Conservation (phyloP, 2,888 invertebrate genomes). For the Drosophila falleni region DNA sequence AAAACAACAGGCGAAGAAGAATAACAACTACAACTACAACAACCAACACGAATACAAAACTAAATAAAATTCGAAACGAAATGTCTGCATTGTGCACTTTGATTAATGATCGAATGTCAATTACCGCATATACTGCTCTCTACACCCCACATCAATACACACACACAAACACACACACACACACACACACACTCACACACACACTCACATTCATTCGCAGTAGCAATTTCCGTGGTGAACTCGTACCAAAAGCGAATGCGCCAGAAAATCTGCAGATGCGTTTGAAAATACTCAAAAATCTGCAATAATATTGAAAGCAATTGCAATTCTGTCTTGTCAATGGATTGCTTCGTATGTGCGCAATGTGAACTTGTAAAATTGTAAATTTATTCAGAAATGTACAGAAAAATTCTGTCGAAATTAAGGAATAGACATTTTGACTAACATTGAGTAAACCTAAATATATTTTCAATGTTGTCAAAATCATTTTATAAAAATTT, state of each 20-base stretch:
- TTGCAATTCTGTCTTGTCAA: conserved; percentile 10
- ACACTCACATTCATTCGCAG: conserved; percentile 6
- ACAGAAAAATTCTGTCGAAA: neutral
- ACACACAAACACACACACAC: conserved; percentile 22
- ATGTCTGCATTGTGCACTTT: conserved; percentile 85
- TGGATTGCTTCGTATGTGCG: neutral
- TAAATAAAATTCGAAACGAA: conserved; percentile 81
- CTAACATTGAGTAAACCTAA: neutral
- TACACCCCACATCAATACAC: conserved; percentile 24
- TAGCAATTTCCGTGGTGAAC: conserved; percentile 39
- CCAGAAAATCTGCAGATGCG: conserved; percentile 14
- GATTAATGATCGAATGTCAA: conserved; percentile 86
- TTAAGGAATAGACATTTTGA: neutral
- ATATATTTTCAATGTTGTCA: neutral
- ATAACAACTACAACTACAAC: conserved; percentile 16
- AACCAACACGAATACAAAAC: conserved; percentile 61
- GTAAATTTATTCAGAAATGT: conserved; percentile 12
- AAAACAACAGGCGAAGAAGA: neutral
- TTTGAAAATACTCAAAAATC: conserved; percentile 10
- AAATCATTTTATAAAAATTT: no score
- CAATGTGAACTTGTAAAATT: neutral
- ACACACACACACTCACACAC: conserved; percentile 18
- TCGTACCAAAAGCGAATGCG: conserved; percentile 39
- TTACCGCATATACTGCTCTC: conserved; percentile 80
- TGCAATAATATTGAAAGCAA: conserved; percentile 30